These are phyloP conservation scores for Calephelis virginiensis DNA, from an alignment of 1,140 invertebrate genomes.

Conservation along the genomic window DNA sequence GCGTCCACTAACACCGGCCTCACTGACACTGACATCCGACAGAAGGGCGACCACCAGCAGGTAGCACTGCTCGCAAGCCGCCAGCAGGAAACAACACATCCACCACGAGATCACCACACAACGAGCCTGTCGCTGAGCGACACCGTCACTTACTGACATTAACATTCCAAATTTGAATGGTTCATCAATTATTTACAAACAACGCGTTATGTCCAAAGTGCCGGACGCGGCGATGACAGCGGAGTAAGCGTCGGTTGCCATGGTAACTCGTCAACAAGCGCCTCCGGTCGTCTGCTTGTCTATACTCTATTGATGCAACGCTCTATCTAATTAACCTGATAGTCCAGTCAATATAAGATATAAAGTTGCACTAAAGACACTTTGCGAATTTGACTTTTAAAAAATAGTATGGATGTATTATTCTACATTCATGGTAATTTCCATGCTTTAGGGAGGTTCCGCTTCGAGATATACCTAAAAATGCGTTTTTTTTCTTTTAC, in stretches of 20 bases:
- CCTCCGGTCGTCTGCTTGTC: slow-evolving; percentile 37
- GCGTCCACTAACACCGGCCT: slow-evolving; percentile 59
- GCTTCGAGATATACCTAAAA: too few species aligned
- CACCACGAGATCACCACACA: slow-evolving; percentile 1
- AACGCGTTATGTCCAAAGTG: slow-evolving; percentile 13
- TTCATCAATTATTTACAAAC: slow-evolving; percentile 18
- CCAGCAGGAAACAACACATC: slow-evolving; percentile 53
- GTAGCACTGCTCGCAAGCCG: slow-evolving; percentile 44
- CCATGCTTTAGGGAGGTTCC: too few species aligned
- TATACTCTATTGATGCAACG: slow-evolving; percentile 1
- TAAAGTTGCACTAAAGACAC: too few species aligned
- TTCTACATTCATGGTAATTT: too few species aligned
- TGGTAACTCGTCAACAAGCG: slow-evolving; percentile 43
- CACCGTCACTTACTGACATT: slow-evolving; percentile 12
- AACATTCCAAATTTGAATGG: slow-evolving; percentile 31
- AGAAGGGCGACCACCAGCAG: slow-evolving; percentile 29
- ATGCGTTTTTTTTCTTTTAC: too few species aligned
- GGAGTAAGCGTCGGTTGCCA: slow-evolving; percentile 34
- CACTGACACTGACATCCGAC: slow-evolving; percentile 59
- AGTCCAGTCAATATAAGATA: too few species aligned
- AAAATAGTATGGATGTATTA: too few species aligned
- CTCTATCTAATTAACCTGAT: too few species aligned
- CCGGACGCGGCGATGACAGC: background rate
- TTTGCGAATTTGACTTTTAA: too few species aligned
- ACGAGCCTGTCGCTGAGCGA: slow-evolving; percentile 2